Evolutionary conservation across 2,113 vertebrate genomes (phyloP).

Genomic region (Aldabrachelys gigantea): DNA sequence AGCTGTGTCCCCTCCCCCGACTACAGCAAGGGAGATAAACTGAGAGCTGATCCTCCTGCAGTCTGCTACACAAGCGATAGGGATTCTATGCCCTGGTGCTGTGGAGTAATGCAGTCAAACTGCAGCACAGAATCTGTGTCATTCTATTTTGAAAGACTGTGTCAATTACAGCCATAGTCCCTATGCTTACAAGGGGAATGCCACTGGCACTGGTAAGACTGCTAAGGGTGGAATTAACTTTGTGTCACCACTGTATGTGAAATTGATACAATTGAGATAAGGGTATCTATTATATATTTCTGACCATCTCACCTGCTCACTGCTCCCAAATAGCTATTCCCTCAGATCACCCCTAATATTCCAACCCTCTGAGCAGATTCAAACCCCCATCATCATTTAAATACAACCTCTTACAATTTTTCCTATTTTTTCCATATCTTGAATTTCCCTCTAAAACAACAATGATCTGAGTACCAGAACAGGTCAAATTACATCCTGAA

Average conservation of each 20-base stretch:
- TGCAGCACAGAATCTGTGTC: neutral
- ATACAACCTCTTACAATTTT: neutral
- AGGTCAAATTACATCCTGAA: neutral
- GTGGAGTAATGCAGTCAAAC: neutral
- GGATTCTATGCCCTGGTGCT: neutral
- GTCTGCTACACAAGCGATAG: neutral
- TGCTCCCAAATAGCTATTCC: neutral
- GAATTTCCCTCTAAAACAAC: neutral
- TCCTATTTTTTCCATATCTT: neutral
- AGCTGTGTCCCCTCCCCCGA: neutral
- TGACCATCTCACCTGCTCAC: neutral
- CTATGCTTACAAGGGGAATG: neutral
- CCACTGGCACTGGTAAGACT: neutral
- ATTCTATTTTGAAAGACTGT: neutral
- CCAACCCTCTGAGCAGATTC: neutral
- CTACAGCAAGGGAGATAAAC: neutral
- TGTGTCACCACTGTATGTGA: neutral
- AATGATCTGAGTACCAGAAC: neutral
- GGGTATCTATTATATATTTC: neutral
- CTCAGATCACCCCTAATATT: neutral
- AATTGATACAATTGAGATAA: neutral
- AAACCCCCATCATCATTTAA: neutral
- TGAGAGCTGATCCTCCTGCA: neutral
- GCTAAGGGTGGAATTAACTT: neutral
- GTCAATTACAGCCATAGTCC: neutral